Evolutionary conservation across 2,113 vertebrate genomes (phyloP).

Genomic region (Rana temporaria): DNA sequence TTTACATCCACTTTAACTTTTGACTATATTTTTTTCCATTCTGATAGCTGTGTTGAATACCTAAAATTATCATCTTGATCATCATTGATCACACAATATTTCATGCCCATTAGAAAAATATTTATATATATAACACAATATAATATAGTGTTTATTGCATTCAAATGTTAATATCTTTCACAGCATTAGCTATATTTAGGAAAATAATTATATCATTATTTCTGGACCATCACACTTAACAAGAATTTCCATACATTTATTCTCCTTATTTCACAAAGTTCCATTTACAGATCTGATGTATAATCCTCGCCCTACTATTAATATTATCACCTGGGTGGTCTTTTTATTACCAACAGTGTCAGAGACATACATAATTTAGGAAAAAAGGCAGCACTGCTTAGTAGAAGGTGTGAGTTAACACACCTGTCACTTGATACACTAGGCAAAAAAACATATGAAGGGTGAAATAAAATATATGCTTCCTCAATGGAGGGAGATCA

Average conservation of each 20-base stretch:
- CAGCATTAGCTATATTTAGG: too few species aligned
- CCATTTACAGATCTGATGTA: constrained; percentile 2
- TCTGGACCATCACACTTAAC: not conserved
- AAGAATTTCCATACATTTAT: not conserved
- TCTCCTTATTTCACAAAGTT: constrained; percentile 5
- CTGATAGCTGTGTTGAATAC: too few species aligned
- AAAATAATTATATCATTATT: not conserved
- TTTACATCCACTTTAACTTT: too few species aligned
- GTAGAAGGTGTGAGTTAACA: constrained; percentile 43
- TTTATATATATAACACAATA: too few species aligned
- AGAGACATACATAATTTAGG: constrained; percentile 41
- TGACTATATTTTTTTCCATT: too few species aligned
- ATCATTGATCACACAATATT: too few species aligned
- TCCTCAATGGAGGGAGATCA: not conserved
- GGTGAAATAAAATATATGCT: constrained; percentile 16
- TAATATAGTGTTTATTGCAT: too few species aligned
- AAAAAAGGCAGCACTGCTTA: constrained; percentile 3
- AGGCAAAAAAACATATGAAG: constrained; percentile 18
- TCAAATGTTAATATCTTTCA: too few species aligned
- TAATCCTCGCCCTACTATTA: constrained; percentile 22
- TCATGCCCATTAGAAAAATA: too few species aligned
- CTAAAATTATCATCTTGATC: too few species aligned
- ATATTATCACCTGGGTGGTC: constrained; percentile 43
- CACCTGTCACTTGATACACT: constrained; percentile 42
- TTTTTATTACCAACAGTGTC: constrained; percentile 25